phyloP scores from a whole-genome alignment of 2,113 vertebrate genomes.

The Eubucco bourcierii region DNA sequence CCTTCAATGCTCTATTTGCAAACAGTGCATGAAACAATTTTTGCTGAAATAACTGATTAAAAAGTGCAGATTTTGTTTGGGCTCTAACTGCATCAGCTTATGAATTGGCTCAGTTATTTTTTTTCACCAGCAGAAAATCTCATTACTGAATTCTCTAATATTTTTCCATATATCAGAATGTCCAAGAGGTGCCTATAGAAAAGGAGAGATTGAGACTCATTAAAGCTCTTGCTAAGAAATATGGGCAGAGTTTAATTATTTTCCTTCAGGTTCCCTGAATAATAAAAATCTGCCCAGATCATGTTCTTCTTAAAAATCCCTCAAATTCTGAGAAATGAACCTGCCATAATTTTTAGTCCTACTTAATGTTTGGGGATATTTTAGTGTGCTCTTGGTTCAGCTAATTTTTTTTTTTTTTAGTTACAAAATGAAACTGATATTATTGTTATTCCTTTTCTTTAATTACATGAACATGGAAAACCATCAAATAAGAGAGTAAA shows the following conservation, averaged over 20 bases:
- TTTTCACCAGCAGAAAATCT: constrained; percentile 14
- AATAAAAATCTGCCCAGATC: not conserved
- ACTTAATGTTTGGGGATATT: not conserved
- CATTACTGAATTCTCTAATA: constrained; percentile 36
- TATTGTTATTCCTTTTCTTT: not conserved
- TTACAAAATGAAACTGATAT: not conserved
- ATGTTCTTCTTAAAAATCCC: constrained; percentile 6
- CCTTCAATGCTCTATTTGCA: not conserved
- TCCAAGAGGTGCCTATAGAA: not conserved
- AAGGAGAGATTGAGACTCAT: constrained; percentile 21
- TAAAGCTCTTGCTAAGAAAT: constrained; percentile 37
- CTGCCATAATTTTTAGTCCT: not conserved
- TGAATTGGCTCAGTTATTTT: constrained; percentile 5
- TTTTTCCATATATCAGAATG: constrained; percentile 21
- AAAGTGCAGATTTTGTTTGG: not conserved
- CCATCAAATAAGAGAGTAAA: not conserved
- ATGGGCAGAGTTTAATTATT: constrained; percentile 23
- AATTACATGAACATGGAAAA: not conserved
- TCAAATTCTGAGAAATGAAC: not conserved
- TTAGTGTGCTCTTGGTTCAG: not conserved
- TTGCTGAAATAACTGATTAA: constrained; percentile 5
- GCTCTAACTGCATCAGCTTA: not conserved
- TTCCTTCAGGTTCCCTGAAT: constrained; percentile 20
- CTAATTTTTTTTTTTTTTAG: not conserved
- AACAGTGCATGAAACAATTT: not conserved